These are phyloP conservation scores for Akabosia matsudoensis DNA, from an alignment of 1,140 invertebrate genomes.

Conservation along the genomic window DNA sequence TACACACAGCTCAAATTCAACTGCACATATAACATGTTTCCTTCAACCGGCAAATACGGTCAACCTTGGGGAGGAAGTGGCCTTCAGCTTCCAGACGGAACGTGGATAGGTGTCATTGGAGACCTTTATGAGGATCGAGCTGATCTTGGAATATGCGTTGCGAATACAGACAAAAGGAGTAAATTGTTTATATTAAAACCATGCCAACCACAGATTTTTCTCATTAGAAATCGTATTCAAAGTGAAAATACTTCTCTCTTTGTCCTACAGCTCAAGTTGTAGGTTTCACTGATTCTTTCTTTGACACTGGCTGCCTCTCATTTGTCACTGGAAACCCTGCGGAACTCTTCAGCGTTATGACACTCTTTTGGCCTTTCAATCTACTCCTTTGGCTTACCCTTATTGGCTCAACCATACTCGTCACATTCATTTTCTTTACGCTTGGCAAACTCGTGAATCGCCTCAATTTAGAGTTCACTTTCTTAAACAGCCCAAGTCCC, in stretches of 20 bases:
- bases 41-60: background rate
- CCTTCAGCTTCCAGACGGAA: background rate
- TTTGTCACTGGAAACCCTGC: background rate
- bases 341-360: background rate
- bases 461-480: background rate
- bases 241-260: background rate
- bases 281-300: background rate
- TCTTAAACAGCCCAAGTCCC: background rate
- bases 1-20: constrained; percentile 9
- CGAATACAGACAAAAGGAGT: constrained; percentile 3
- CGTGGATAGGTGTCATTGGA: constrained; percentile 8
- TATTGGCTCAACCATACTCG: background rate
- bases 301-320: background rate
- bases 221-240: background rate
- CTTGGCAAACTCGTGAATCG: background rate
- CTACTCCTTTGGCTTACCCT: background rate
- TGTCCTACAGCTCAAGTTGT: background rate
- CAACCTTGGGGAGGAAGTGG: background rate
- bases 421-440: background rate
- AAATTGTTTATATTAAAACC: background rate
- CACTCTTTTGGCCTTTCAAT: background rate
- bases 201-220: background rate
- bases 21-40: background rate
- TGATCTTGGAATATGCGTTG: background rate
- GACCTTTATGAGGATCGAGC: background rate